A percentile compares a stretch with the other conserved stretches of the same genome.
phyloP scores from a whole-genome alignment of 2,113 vertebrate genomes.

The Grantiella picta region DNA sequence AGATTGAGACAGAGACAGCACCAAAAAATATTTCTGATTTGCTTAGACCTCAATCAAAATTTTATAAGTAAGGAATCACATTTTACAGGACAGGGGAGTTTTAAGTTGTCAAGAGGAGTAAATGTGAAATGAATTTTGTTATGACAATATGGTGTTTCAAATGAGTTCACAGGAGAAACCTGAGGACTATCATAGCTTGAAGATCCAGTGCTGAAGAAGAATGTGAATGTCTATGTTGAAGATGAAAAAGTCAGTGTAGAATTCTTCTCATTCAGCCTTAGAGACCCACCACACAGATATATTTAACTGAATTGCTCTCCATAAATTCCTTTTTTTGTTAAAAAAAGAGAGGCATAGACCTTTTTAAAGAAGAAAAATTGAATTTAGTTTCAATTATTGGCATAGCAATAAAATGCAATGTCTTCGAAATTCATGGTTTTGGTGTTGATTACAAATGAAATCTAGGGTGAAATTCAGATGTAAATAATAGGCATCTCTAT shows the following conservation, averaged over 20 bases:
- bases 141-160: accelerated
- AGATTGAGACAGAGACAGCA: not conserved
- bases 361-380: not conserved
- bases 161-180: not conserved
- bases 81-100: not conserved
- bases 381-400: not conserved
- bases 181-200: accelerated
- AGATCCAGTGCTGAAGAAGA: not conserved
- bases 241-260: not conserved
- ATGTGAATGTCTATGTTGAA: not conserved
- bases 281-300: not conserved
- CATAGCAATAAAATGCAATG: not conserved
- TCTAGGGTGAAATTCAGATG: not conserved
- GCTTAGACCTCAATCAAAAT: not conserved
- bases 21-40: not conserved
- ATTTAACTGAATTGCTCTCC: not conserved
- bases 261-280: not conserved
- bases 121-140: not conserved
- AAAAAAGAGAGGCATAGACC: not conserved
- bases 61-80: not conserved
- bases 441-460: not conserved
- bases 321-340: not conserved
- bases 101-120: not conserved
- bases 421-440: not conserved
- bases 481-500: not conserved